Conservation (phyloP, 2,113 vertebrate species). For the Sus scrofa region DNA sequence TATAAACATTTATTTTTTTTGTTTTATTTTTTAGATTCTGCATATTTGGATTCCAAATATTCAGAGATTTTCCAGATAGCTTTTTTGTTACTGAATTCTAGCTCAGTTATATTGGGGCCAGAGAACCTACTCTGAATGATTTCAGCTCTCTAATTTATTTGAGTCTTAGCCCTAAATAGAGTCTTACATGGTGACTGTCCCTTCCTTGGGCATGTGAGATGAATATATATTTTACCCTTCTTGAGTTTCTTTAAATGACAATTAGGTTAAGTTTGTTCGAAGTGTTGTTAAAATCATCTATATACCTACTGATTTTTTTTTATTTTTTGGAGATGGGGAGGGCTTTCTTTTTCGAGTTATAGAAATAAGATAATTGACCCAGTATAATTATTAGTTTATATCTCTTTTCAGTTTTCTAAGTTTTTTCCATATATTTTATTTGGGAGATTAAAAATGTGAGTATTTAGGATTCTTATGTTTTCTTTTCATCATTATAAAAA, state of each 20-base stretch:
- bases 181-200: not conserved
- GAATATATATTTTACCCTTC: not conserved
- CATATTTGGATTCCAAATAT: not conserved
- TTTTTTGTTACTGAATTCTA: conserved; percentile 13
- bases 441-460: not conserved
- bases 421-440: not conserved
- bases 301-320: not conserved
- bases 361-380: not conserved
- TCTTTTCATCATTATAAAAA: conserved; percentile 14
- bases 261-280: not conserved
- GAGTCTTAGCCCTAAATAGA: not conserved
- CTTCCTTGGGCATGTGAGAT: not conserved
- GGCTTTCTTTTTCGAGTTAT: not conserved
- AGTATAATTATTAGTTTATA: conserved; percentile 27
- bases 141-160: conserved; percentile 5
- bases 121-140: not conserved
- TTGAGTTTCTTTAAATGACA: not conserved
- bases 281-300: not conserved
- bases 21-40: not conserved
- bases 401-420: conserved; percentile 12
- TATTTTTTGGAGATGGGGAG: not conserved
- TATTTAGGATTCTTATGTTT: conserved; percentile 31
- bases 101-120: not conserved
- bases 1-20: not conserved
- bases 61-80: not conserved